Base-by-base conservation (phyloP, 2,888 invertebrate species). In the Orthosia gracilis region DNA sequence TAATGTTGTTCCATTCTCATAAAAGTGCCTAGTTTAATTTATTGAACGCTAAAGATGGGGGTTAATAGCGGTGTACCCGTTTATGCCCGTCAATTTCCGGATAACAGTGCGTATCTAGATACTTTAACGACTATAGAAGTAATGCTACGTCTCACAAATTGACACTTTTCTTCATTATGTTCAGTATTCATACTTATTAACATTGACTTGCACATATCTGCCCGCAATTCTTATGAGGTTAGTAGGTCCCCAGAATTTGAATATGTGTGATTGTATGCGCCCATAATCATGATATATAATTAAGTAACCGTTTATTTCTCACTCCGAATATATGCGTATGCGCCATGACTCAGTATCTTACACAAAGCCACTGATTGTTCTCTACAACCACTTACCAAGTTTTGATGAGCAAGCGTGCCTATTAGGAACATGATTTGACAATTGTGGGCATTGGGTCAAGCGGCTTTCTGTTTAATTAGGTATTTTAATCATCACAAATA, bases 361-460 rank as follows among this genome's bases (percentile, higher is more conserved):
- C 65, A 77, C 78, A 85, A 85, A 86, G 85, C 80, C 80, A 79
- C 74, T 88, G 76, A 85, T 88, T 84, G 84, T 87, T 73, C 72
- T 74, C 67, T 76, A 66, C 78, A 23, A 69, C 72, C 68, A 74
- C 70, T 82, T 82, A 77, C 64, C 71, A 71, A 62, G 78, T 77
- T 68, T 49, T 79, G 73, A 74, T 84, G 85, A 80, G 70, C 81
- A 70, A 65, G 76, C 72, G 66, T 73, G 78, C 76, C 75, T 80
- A 88, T 94, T 94, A 92, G 87, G 88, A 90, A 85, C 91, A 90
- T 94, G 92, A 94, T 93, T 95, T 91, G 93, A 92, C 92, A 90
- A 91, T 73, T 87, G 84, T 80, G 71, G 73, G 76, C 89, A 89
- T 82, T 90, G 78, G 91, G 91, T 91, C 92, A 90, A 78, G 85